Evolutionary conservation across 2,888 invertebrate species (phyloP).

Genomic region (Agapetus fuscipes): DNA sequence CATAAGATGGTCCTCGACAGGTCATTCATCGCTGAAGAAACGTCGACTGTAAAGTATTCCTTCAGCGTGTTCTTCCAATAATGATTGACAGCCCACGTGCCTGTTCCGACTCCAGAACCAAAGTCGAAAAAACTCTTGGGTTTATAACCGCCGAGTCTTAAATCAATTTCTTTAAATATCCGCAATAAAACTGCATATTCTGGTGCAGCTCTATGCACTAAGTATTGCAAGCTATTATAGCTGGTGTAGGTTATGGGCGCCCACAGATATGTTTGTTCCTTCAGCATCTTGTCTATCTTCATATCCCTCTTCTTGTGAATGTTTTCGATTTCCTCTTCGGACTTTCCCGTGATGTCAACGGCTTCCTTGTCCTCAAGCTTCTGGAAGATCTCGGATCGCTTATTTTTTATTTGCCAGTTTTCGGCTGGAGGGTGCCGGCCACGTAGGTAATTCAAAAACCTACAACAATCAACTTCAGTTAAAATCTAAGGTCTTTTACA

Average conservation of each 20-base stretch:
- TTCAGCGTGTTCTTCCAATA: slow-evolving; percentile 62
- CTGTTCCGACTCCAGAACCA: slow-evolving; percentile 85
- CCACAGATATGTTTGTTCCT: slow-evolving; percentile 62
- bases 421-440: slow-evolving; percentile 59
- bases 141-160: slow-evolving; percentile 53
- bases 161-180: slow-evolving; percentile 65
- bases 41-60: slow-evolving; percentile 82
- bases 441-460: slow-evolving; percentile 53
- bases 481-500: no score
- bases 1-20: slow-evolving; percentile 62
- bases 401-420: slow-evolving; percentile 37
- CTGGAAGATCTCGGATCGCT: slow-evolving; percentile 35
- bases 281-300: slow-evolving; percentile 47
- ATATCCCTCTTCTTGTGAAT: slow-evolving; percentile 41
- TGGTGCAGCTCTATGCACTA: slow-evolving; percentile 57
- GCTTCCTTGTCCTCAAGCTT: slow-evolving; percentile 27
- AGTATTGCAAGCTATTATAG: slow-evolving; percentile 57
- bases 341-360: slow-evolving; percentile 29
- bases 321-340: slow-evolving; percentile 26
- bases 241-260: slow-evolving; percentile 59
- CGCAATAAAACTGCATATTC: slow-evolving; percentile 66
- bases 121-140: slow-evolving; percentile 81
- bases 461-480: no score
- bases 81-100: slow-evolving; percentile 70
- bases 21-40: slow-evolving; percentile 73